Evolutionary conservation across 2,113 vertebrate species (phyloP).

Genomic region (Oryzias celebensis): DNA sequence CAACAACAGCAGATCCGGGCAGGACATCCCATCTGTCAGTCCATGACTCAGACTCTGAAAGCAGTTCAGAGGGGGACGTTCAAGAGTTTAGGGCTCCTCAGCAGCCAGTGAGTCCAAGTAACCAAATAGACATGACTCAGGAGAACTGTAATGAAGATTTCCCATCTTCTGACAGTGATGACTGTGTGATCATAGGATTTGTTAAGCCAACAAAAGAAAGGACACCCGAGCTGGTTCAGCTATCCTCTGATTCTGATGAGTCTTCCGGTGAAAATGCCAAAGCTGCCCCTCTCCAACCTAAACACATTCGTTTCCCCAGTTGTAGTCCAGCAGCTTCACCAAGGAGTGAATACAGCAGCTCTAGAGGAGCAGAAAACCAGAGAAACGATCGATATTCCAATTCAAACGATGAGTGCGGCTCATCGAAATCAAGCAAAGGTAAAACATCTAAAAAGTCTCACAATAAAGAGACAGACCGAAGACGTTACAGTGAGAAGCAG

Average conservation of each 20-base stretch:
- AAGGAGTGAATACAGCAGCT: constrained; percentile 52
- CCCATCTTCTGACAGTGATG: constrained; percentile 78
- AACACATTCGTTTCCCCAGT: constrained; percentile 77
- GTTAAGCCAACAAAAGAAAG: constrained; percentile 89
- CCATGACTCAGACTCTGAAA: constrained; percentile 81
- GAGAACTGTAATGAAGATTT: constrained; percentile 40
- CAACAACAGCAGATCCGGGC: constrained; percentile 75
- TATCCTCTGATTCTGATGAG: constrained; percentile 91
- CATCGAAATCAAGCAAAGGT: constrained; percentile 17
- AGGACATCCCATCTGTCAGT: constrained; percentile 67
- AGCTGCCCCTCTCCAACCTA: constrained; percentile 69
- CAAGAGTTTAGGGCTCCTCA: constrained; percentile 27
- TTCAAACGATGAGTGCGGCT: constrained; percentile 26
- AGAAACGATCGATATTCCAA: constrained; percentile 5
- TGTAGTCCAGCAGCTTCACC: constrained; percentile 72
- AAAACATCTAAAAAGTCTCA: constrained; percentile 27
- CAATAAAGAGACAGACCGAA: constrained; percentile 44
- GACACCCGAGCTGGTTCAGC: constrained; percentile 91
- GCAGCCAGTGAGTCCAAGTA: constrained; percentile 31
- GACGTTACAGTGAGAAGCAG: constrained; percentile 64
- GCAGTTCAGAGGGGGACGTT: constrained; percentile 78
- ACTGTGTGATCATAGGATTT: constrained; percentile 89
- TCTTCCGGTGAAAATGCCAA: constrained; percentile 73
- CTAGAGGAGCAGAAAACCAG: constrained; percentile 54
- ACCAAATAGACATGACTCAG: constrained; percentile 37